Base-by-base conservation (phyloP, 2,113 vertebrate species). In the Cynocephalus volans region DNA sequence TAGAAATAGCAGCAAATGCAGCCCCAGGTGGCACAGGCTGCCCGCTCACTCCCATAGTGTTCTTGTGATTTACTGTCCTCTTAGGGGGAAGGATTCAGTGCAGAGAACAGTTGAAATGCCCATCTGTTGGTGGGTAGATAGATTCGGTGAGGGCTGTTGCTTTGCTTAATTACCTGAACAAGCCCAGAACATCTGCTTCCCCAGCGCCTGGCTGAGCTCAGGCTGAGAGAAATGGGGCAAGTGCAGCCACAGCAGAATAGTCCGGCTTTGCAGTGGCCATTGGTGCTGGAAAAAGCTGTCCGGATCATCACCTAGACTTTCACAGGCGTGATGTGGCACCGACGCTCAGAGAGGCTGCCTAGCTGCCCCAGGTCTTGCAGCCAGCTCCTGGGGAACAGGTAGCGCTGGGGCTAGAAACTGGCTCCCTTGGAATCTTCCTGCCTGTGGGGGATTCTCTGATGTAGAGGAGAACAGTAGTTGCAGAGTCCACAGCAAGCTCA, bases 81-180 rank as follows among this genome's bases (percentile, higher is more conserved):
- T 90, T 69, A 13, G 52, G 1, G 1, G 45, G 91, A 73, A 33
- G 90, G 89, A 69, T 62, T 75, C 64, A 93, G 83, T 81, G 12
- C 76, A 48, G 0, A 94, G 79, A 72, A 54, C 54, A 73, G 88
- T 56, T 56, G 31, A 41, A 31, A 77, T 73, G 93, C 93, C 85
- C 1, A 0, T 92, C 96, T 97, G 81, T 76, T 80, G 5, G 56
- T 70, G 67, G 52, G 95, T 92, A 94, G 84, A 36, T 6, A 14
- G 80, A 45, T 93, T 92, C 81, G 26, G 84, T 41, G 2, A 56
- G 24, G n/a, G 72, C 75, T 2, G 0, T 21, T 1, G 26, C 41
- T 97, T 97, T 64, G 31, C 6, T 86, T 97, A 89, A 75, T 96
- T 64, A 88, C 97, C 95, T 94, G 52, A 70, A 67, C 33, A 13